Conservation (phyloP, 2,888 invertebrate species). For the Stenolophus ochropezus region DNA sequence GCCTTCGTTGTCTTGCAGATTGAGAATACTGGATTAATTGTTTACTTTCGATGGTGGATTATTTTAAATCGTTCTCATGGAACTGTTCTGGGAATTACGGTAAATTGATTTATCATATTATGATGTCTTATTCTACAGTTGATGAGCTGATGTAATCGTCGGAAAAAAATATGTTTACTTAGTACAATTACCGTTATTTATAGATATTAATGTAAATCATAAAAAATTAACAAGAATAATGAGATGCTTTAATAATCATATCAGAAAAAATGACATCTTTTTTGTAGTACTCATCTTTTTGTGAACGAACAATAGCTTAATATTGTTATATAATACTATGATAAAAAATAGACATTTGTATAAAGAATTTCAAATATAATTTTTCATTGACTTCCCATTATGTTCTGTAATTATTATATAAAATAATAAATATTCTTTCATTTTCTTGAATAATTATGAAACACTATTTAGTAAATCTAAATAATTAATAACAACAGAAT, state of each 20-base stretch:
- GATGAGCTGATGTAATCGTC: slow-evolving; percentile 20
- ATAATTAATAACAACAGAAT: not conserved
- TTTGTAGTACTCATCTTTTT: not conserved
- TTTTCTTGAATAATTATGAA: no score
- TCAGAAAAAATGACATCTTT: not conserved
- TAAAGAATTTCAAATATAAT: no score
- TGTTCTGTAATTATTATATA: no score
- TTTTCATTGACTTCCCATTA: no score
- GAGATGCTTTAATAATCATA: not conserved
- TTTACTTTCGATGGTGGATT: slow-evolving; percentile 26
- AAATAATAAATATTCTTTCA: no score
- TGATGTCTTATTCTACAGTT: slow-evolving; percentile 27
- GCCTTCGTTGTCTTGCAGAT: slow-evolving; percentile 28
- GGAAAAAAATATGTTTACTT: not conserved
- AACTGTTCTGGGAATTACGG: slow-evolving; percentile 29
- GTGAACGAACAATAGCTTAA: no score
- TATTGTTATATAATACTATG: no score
- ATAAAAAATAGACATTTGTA: no score
- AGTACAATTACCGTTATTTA: not conserved
- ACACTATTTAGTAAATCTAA: no score
- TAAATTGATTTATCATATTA: slow-evolving; percentile 33
- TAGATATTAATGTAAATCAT: not conserved
- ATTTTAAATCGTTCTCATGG: slow-evolving; percentile 15
- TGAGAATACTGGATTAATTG: slow-evolving; percentile 35
- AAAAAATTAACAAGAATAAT: not conserved